Base-by-base conservation (phyloP, 1,140 invertebrate genomes). In the Phortica variegata region DNA sequence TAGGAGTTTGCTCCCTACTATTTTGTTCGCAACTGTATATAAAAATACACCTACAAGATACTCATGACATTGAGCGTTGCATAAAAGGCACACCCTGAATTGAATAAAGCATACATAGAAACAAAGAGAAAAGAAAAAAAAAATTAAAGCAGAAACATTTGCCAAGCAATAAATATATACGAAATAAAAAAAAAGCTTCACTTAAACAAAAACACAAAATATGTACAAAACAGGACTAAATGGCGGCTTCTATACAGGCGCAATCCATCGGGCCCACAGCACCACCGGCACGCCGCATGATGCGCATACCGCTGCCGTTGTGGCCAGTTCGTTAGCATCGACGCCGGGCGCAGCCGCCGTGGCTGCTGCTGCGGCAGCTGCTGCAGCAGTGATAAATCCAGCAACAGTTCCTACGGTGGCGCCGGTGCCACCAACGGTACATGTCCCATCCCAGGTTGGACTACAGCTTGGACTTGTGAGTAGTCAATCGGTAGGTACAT, bases 241-340 rank as follows among this genome's bases (percentile, higher is more conserved):
- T 76, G 83, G 83, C 68, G 85, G 85, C 62, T 87, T 85, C 78
- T 87, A 87, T 77, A 80, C 83, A 69, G 84, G 84, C 69, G 78
- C 83, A 61, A 77, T 86, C 59, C 86, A 87, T 78, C 86, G 87
- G 78, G 86, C 85, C 50, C 86, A 87, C 74, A 87, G 85, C 60
- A 87, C 86, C 65, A 88, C 85, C 58, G n/a, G n/a, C n/a, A n/a
- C 84, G 85, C 83, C 86, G 56, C 86, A 87, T 74, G 86, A 88
- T 77, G 82, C 82, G 69, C 82, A 84, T 74, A 79, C 83, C 72
- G 80, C 83, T 76, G 69, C 63, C 56, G 63, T 65, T 57, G 46
- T 69, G 43, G 65, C 61, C 47, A 58, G 56, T 34, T 49, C 58
- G 54, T 68, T 50, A 47, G 65, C 83, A 85, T 83, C 83, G 54